Base-by-base conservation (phyloP, 1,140 invertebrate species). In the Papilio polytes region DNA sequence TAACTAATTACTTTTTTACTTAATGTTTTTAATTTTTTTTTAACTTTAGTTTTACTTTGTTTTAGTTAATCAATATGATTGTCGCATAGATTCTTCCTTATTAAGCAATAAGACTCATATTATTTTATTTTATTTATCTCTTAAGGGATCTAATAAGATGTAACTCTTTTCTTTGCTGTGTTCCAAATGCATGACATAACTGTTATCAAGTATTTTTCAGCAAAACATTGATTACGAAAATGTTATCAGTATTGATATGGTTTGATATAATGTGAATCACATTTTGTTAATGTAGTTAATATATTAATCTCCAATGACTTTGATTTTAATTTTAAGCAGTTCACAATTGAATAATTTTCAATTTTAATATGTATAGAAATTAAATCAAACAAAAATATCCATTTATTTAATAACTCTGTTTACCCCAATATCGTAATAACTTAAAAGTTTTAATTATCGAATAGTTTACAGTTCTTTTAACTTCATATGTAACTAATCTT, bases 191-290 rank as follows among this genome's bases (percentile, higher is more conserved):
- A 31, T 70, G 63, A 70, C 13, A 70, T 70, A 70, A 70, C 31
- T 1, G 12, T 70, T 70, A 70, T 70, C 63, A 70, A 70, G n/a
- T 20, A 4, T 31, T 70, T 63, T 36, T 26, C 2, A 7, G 26
- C 22, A 70, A 70, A 31, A 70, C 63, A 63, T 22, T 63, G 59
- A 63, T 63, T 63, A 63, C 59, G 10, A 10, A 59, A 59, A 13
- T 63, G 3, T 63, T 63, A 63, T 63, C 3, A 63, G 2, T 63
- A 31, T 63, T 18, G 7, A 59, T 20, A 63, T 13, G 20, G 22
- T 26, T 26, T 12, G 59, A 63, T 63, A 63, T 22, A n/a, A 59
- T 3, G 7, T 20, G 7, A 10, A 59, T 22, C 8, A 20, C 20
- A 41, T 41, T 41, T 41, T 7, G 6, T 41, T 41, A 41, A 41